A percentile compares a stretch with the other conserved stretches of the same genome.
Evolutionary conservation across 2,888 invertebrate genomes (phyloP).

Genomic region (Nebria salina): DNA sequence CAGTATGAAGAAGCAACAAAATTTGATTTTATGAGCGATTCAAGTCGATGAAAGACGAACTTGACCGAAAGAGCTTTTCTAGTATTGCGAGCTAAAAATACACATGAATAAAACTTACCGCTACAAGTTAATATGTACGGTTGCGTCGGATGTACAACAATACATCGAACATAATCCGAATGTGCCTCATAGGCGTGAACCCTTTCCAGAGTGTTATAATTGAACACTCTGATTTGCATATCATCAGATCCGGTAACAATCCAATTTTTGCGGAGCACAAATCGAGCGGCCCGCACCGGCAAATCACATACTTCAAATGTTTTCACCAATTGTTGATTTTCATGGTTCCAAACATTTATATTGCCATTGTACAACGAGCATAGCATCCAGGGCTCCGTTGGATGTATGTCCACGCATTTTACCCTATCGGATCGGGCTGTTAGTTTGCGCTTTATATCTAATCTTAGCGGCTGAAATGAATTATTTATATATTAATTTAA

Average conservation of each 20-base stretch:
- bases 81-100: not conserved
- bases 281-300: constrained; percentile 95
- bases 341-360: constrained; percentile 99
- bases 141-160: constrained; percentile 97
- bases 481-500: constrained; percentile 7
- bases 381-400: constrained; percentile 98
- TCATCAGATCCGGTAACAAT: constrained; percentile 97
- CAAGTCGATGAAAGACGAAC: not conserved
- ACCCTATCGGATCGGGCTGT: constrained; percentile 98
- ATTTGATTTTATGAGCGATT: too few relatives aligned
- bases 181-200: constrained; percentile 98
- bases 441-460: constrained; percentile 98
- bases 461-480: constrained; percentile 82
- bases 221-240: constrained; percentile 95
- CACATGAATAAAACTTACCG: constrained; percentile 70
- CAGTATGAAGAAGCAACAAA: too few relatives aligned
- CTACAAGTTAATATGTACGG: constrained; percentile 96
- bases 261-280: constrained; percentile 98
- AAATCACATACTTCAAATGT: constrained; percentile 95
- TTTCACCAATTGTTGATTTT: constrained; percentile 89
- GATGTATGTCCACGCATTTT: constrained; percentile 97
- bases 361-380: constrained; percentile 98
- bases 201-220: constrained; percentile 97
- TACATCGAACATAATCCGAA: constrained; percentile 96
- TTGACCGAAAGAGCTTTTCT: not conserved